phyloP scores from a whole-genome alignment of 2,888 invertebrate genomes.

The Cantharis rustica region DNA sequence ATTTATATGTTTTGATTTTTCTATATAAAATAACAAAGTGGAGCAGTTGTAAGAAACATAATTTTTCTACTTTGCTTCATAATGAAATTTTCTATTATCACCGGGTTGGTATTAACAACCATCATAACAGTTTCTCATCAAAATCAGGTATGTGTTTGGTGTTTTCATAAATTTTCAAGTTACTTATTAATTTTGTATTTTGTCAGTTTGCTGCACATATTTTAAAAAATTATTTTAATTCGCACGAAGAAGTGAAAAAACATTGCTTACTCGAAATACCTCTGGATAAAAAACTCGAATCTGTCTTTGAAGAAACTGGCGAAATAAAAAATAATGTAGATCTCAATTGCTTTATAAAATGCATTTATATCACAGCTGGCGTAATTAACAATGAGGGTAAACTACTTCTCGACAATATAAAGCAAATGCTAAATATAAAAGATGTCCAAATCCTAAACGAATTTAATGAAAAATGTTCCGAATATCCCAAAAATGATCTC shows the following conservation, averaged over 20 bases:
- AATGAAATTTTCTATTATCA: background rate
- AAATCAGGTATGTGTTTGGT: background rate
- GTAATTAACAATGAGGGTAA: background rate
- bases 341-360: background rate
- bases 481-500: background rate
- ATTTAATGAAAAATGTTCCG: background rate
- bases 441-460: background rate
- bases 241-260: background rate
- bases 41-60: background rate
- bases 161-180: background rate
- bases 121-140: background rate
- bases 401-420: background rate
- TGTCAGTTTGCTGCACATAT: background rate
- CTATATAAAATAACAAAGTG: background rate
- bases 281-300: background rate
- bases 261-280: background rate
- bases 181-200: background rate
- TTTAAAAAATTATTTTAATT: background rate
- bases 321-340: background rate
- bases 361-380: background rate
- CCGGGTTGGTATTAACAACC: background rate
- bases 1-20: background rate
- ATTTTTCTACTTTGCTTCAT: background rate
- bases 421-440: background rate
- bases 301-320: background rate